Conservation (phyloP, 2,888 invertebrate species). For the Tinea pellionella region DNA sequence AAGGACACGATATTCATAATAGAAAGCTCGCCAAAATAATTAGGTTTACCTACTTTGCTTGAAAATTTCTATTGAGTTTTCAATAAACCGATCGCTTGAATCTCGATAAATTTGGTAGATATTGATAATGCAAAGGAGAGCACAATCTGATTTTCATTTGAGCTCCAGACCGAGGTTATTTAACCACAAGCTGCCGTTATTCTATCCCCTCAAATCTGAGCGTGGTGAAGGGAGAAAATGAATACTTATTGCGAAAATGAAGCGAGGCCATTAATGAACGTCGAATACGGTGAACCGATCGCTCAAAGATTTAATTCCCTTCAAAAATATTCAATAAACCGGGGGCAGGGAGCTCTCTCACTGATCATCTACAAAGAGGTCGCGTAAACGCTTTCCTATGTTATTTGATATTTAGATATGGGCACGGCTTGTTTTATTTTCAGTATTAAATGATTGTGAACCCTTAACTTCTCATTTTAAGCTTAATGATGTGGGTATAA, state of each 20-base stretch:
- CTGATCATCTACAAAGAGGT: constrained; percentile 36
- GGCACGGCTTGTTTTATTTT: neutral
- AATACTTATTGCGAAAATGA: constrained; percentile 67
- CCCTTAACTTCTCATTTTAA: too few relatives aligned
- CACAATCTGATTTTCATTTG: constrained; percentile 61
- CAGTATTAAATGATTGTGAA: neutral
- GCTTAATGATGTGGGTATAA: too few relatives aligned
- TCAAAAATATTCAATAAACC: constrained; percentile 61
- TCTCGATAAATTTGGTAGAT: constrained; percentile 26
- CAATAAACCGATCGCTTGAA: constrained; percentile 1
- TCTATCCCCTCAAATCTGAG: constrained; percentile 16
- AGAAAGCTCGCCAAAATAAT: neutral
- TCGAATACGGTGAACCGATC: constrained; percentile 43
- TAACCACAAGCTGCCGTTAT: constrained; percentile 5
- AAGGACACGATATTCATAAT: neutral
- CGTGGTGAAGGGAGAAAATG: constrained; percentile 40
- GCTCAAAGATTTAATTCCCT: constrained; percentile 51
- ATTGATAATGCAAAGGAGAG: constrained; percentile 59
- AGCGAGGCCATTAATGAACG: constrained; percentile 53
- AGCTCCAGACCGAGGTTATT: constrained; percentile 21
- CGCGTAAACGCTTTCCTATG: neutral
- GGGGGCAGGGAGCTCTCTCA: constrained; percentile 30
- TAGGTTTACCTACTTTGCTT: neutral
- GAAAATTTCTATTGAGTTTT: neutral
- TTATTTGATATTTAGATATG: neutral